Conservation (phyloP, 2,113 vertebrate species). For the Boulengeromyrus knoepffleri region DNA sequence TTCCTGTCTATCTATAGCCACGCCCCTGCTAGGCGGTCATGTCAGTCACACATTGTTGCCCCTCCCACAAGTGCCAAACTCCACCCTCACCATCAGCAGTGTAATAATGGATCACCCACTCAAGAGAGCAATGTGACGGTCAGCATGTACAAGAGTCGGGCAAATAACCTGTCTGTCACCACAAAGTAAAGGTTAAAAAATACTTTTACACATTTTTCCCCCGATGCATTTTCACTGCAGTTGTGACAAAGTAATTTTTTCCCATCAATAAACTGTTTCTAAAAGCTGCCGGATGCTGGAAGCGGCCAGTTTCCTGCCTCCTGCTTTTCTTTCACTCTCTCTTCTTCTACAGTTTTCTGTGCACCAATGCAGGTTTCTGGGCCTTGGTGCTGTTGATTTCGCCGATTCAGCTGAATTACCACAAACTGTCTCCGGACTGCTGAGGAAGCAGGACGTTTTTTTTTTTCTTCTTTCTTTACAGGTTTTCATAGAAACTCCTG, state of each 20-base stretch:
- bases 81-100: not conserved
- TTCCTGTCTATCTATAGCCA: not conserved
- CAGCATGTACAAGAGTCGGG: not conserved
- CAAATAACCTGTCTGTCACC: not conserved
- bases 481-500: not conserved
- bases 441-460: not conserved
- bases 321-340: not conserved
- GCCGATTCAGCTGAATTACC: not conserved
- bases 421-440: not conserved
- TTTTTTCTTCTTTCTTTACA: not conserved
- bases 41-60: not conserved
- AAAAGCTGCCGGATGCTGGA: not conserved
- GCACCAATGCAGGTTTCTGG: not conserved
- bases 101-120: not conserved
- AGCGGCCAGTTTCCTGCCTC: not conserved
- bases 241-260: not conserved
- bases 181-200: not conserved
- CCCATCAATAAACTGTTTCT: not conserved
- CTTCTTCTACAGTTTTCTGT: not conserved
- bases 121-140: not conserved
- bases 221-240: not conserved
- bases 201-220: not conserved
- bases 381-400: not conserved
- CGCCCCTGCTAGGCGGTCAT: not conserved
- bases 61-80: not conserved